These are phyloP conservation scores for Heliconius hermathena DNA, from an alignment of 1,140 invertebrate species.

Conservation along the genomic window DNA sequence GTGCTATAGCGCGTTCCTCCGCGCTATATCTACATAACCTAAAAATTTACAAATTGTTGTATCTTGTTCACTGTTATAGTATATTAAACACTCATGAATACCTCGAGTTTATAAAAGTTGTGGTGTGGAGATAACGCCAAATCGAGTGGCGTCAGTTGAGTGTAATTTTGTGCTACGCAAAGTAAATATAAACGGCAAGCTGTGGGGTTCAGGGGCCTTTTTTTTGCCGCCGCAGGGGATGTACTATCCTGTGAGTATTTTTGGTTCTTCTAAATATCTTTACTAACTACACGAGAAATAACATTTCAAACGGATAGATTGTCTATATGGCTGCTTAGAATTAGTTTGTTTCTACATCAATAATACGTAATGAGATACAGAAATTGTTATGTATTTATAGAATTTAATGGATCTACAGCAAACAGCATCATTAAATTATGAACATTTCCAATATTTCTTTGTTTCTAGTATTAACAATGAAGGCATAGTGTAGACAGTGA, in stretches of 20 bases:
- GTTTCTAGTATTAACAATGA: constrained; percentile 18
- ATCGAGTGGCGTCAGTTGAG: constrained; percentile 71
- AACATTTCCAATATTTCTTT: neutral
- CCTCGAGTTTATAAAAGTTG: constrained; percentile 73
- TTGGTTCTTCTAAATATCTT: constrained; percentile 9
- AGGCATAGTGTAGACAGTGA: constrained; percentile 29
- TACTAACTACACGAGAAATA: neutral
- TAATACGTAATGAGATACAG: neutral
- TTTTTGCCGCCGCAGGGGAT: constrained; percentile 96
- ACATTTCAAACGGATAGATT: neutral
- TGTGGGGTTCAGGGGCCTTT: constrained; percentile 96
- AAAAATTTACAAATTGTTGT: constrained; percentile 68
- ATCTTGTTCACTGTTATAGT: constrained; percentile 61
- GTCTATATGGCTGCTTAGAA: neutral
- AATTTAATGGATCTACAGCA: neutral
- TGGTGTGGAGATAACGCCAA: constrained; percentile 75
- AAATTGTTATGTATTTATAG: neutral
- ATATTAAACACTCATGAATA: constrained; percentile 76
- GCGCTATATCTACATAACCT: constrained; percentile 79
- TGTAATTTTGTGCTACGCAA: constrained; percentile 81
- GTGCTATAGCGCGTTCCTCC: constrained; percentile 78
- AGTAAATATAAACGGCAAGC: constrained; percentile 91
- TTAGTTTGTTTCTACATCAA: neutral
- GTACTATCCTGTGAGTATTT: constrained; percentile 94
- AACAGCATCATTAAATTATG: neutral